A percentile compares a stretch with the other conserved stretches of the same genome.
phyloP scores from a whole-genome alignment of 30 jellyfish, hydroid and myxozoan genomes.

The Aurelia sp. region DNA sequence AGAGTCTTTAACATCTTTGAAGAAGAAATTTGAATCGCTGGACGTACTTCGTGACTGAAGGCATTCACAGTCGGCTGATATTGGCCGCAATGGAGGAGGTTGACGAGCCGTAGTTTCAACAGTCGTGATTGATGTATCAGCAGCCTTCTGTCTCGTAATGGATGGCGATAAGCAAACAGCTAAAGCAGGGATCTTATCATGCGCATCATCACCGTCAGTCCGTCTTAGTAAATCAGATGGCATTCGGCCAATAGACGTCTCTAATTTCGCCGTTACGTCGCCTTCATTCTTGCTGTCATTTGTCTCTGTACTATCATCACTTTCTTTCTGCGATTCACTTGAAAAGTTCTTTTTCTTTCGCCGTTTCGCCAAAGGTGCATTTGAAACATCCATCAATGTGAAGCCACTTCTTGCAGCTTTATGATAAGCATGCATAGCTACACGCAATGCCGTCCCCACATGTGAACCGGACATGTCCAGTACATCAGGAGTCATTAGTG shows the following conservation, averaged over 20 bases:
- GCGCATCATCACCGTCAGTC: background rate
- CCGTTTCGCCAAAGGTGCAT: conserved; percentile 99
- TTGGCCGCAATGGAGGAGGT: conserved; percentile 79
- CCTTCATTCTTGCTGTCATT: conserved; percentile 14
- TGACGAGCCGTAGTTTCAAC: conserved; percentile 33
- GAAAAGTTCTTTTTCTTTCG: conserved; percentile 90
- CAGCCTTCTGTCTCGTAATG: conserved; percentile 5
- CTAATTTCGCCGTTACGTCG: background rate
- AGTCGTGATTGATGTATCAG: conserved; percentile 18
- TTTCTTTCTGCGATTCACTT: conserved; percentile 70
- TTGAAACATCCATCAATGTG: conserved; percentile 95
- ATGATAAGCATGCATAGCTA: conserved; percentile 96
- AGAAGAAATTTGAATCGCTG: conserved; percentile 54
- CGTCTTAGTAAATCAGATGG: background rate
- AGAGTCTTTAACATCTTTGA: conserved; percentile 47
- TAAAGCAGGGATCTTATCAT: conserved; percentile 45
- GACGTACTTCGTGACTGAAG: conserved; percentile 19
- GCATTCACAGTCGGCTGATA: conserved; percentile 58
- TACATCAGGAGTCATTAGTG: conserved; percentile 95
- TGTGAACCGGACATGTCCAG: conserved; percentile 89
- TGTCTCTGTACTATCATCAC: conserved; percentile 60
- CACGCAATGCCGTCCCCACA: conserved; percentile 95
- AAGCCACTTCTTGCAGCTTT: conserved; percentile 96
- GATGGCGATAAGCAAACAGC: conserved; percentile 78
- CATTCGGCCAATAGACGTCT: background rate